Conservation (phyloP, 2,113 vertebrate species). For the Vulpes lagopus region DNA sequence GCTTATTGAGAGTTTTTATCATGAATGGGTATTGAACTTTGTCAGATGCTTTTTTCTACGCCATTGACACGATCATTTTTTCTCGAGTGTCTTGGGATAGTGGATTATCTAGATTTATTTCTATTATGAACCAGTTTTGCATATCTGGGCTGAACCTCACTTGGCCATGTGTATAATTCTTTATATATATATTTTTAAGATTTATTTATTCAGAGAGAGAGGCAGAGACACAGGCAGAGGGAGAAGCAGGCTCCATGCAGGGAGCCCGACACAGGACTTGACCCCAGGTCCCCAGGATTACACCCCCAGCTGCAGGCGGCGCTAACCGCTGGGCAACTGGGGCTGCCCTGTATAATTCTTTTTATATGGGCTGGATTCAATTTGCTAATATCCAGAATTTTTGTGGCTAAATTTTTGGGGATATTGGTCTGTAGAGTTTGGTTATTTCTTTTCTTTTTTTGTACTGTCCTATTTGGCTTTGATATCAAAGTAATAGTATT, state of each 20-base stretch:
- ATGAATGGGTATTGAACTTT: neutral
- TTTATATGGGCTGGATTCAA: neutral
- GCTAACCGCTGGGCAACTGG: too few relatives aligned
- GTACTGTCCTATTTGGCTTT: neutral
- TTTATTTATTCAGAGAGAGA: too few relatives aligned
- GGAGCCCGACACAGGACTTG: too few relatives aligned
- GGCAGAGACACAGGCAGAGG: too few relatives aligned
- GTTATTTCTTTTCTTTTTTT: neutral
- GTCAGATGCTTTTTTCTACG: neutral
- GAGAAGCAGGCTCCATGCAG: too few relatives aligned
- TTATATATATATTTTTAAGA: neutral
- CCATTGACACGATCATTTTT: neutral
- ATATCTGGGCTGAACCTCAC: neutral
- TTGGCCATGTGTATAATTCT: neutral
- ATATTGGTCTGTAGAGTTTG: neutral
- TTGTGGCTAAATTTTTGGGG: neutral
- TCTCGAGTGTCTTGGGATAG: neutral
- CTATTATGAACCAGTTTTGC: neutral
- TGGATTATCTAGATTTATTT: neutral
- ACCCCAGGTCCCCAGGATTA: too few relatives aligned
- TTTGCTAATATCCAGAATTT: conserved; percentile 31
- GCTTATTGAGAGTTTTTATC: neutral
- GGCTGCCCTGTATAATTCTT: neutral
- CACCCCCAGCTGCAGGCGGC: too few relatives aligned
- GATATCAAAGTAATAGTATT: conserved; percentile 8